Conservation (phyloP, 37 sponge, comb jelly and placozoan genomes). For the Hexactinellida sp. region DNA sequence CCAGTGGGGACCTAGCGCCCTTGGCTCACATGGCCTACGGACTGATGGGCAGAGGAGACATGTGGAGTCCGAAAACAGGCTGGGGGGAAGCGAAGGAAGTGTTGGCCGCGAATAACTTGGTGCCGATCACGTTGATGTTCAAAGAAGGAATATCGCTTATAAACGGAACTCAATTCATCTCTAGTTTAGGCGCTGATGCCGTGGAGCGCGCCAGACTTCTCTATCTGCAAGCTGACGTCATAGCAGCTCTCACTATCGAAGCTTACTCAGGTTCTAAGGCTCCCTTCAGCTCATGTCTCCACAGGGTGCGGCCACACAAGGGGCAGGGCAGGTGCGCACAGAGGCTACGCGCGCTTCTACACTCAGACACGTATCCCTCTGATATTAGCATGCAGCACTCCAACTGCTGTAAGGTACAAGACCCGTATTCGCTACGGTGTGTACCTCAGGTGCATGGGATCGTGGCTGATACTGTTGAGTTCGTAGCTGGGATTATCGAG, state of each 20-base stretch:
- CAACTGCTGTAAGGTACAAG: slow-evolving; percentile 66
- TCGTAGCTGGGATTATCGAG: slow-evolving; percentile 58
- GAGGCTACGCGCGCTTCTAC: slow-evolving; percentile 59
- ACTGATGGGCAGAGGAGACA: slow-evolving; percentile 80
- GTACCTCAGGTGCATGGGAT: slow-evolving; percentile 79
- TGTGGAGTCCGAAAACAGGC: slow-evolving; percentile 91
- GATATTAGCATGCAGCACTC: slow-evolving; percentile 37
- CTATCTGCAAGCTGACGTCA: slow-evolving; percentile 63
- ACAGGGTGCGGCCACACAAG: slow-evolving; percentile 54
- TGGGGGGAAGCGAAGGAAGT: slow-evolving; percentile 68
- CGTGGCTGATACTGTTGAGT: slow-evolving; percentile 70
- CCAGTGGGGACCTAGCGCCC: slow-evolving; percentile 95
- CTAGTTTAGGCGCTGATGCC: slow-evolving; percentile 67
- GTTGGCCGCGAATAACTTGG: slow-evolving; percentile 48
- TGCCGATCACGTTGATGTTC: slow-evolving; percentile 38
- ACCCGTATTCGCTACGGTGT: slow-evolving; percentile 83
- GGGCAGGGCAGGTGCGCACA: slow-evolving; percentile 75
- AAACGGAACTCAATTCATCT: slow-evolving; percentile 93
- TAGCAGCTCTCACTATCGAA: slow-evolving; percentile 74
- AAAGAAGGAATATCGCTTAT: slow-evolving; percentile 90
- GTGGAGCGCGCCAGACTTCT: slow-evolving; percentile 35
- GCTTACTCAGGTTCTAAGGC: background rate
- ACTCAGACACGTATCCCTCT: slow-evolving; percentile 65
- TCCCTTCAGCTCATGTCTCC: slow-evolving; percentile 39
- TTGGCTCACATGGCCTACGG: slow-evolving; percentile 85